phyloP scores from a whole-genome alignment of 1,140 invertebrate genomes.

The Melipona quadrifasciata region DNA sequence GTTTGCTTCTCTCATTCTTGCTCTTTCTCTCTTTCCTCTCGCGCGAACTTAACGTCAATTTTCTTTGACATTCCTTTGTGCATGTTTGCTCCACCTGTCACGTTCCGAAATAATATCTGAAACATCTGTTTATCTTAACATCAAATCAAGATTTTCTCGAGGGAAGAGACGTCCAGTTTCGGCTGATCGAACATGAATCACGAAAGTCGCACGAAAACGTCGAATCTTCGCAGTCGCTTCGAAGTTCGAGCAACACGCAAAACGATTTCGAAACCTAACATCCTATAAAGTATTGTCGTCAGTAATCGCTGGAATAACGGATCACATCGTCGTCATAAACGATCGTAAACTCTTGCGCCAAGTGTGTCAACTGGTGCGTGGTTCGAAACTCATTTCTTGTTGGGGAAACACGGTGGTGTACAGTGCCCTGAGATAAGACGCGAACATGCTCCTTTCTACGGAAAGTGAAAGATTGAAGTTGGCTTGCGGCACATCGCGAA shows the following conservation, averaged over 20 bases:
- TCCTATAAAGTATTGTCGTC: background rate
- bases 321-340: background rate
- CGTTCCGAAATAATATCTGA: background rate
- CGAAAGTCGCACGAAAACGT: too few species aligned
- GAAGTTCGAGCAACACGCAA: constrained; percentile 20
- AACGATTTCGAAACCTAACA: background rate
- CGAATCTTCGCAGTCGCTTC: background rate
- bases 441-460: constrained; percentile 16
- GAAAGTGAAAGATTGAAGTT: background rate
- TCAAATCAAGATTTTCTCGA: background rate
- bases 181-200: background rate
- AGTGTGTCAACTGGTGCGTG: constrained; percentile 17
- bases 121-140: background rate
- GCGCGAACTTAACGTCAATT: constrained; percentile 17
- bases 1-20: constrained; percentile 10
- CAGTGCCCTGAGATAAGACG: background rate
- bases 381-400: background rate
- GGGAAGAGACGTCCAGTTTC: background rate
- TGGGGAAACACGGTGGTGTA: background rate
- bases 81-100: background rate
- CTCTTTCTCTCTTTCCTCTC: constrained; percentile 30
- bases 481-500: background rate
- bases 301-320: background rate
- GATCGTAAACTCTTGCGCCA: background rate
- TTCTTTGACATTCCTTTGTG: background rate